phyloP scores from a whole-genome alignment of 2,797 vertebrate genomes.

The Coregonus suidteri region DNA sequence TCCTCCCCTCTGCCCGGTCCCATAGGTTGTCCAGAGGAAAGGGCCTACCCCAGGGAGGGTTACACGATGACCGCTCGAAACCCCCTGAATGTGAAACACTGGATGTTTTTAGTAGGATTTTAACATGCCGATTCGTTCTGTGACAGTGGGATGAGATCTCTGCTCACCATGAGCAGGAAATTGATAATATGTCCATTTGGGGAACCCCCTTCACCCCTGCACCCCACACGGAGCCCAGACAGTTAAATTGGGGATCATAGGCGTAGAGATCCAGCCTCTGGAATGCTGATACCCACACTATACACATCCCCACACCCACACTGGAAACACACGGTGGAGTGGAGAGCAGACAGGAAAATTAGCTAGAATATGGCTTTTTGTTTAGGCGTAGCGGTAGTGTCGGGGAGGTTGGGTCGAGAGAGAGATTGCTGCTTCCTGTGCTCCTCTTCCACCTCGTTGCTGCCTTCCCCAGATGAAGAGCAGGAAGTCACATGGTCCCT shows the following conservation, averaged over 20 bases:
- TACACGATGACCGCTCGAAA: conserved; percentile 40
- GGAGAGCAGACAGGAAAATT: conserved; percentile 77
- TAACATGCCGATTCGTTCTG: conserved; percentile 39
- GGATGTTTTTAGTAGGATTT: conserved; percentile 51
- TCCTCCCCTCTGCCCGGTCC: neutral
- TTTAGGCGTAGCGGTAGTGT: conserved; percentile 37
- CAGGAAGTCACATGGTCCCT: conserved; percentile 80
- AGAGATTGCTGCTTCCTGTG: conserved; percentile 67
- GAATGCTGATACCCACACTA: conserved; percentile 63
- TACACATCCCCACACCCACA: conserved; percentile 43
- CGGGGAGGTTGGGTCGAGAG: conserved; percentile 35
- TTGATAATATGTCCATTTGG: conserved; percentile 62
- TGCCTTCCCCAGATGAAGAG: conserved; percentile 64
- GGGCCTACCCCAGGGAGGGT: neutral
- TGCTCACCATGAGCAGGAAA: conserved; percentile 62
- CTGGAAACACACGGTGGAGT: conserved; percentile 56
- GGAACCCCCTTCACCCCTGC: conserved; percentile 28
- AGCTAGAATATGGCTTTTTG: conserved; percentile 78
- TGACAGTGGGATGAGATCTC: conserved; percentile 40
- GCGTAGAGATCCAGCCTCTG: conserved; percentile 65
- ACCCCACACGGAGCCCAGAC: conserved; percentile 25
- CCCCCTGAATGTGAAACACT: conserved; percentile 37
- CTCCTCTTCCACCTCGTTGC: conserved; percentile 68
- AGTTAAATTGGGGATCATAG: conserved; percentile 62
- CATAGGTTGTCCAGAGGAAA: conserved; percentile 23